Evolutionary conservation across 2,888 invertebrate genomes (phyloP), one percentile per base, ranked within the genome.

Genomic region (Dorcus parallelipipedus): DNA sequence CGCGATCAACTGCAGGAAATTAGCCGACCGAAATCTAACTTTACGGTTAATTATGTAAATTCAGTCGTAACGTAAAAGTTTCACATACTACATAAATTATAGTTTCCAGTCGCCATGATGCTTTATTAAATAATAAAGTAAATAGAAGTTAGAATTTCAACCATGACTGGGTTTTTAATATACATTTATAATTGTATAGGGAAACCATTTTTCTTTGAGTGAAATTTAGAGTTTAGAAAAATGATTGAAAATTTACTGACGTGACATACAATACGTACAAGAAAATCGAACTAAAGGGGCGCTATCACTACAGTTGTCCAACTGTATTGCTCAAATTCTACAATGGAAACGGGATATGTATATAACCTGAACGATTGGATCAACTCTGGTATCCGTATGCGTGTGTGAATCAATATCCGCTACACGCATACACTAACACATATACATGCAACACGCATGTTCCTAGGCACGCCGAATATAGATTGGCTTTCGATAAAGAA

Each of bases 381-480:
- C 69, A 69, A 65, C 67, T 68, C 69, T 60, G 67, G 64, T 64
- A 64, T 65, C 66, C 65, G 62, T 67, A 67, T 68, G 69, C 68
- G 67, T 71, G 64, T 67, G 69, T 68, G 69, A 71, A 71, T 70
- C 70, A 70, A 70, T 71, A 70, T 69, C 69, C 68, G 64, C 66
- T 68, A 56, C 53, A 62, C 56, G 56, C 55, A 70, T 67, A 71
- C 68, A 67, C 69, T 67, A 67, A 64, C 61, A 63, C 60, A 64
- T 64, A 65, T 63, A 66, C 66, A 68, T 69, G 67, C 68, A 67
- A 63, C 69, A 70, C 70, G 70, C 70, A 70, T 70, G 70, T 70
- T 67, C 68, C 66, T 60, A 64, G 59, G 56, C 60, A 61, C 58
- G 61, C 65, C 58, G 60, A 63, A 66, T 66, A 61, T 63, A 67